These are phyloP conservation scores for Callosobruchus maculatus DNA, from an alignment of 2,888 invertebrate genomes.

Conservation along the genomic window DNA sequence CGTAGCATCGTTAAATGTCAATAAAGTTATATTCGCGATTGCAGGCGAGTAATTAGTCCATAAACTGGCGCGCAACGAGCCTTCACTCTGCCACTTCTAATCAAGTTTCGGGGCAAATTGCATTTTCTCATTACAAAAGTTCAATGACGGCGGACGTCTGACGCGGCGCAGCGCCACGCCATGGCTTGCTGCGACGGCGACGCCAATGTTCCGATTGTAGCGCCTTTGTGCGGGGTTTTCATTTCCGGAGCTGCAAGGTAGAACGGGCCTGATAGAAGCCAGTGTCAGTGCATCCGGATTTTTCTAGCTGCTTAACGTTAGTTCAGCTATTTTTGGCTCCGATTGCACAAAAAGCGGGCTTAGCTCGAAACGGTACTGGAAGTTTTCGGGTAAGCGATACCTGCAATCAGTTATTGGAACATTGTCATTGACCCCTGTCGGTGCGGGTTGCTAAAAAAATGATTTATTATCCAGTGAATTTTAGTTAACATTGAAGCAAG, in stretches of 20 bases:
- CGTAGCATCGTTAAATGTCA: slow-evolving; percentile 14
- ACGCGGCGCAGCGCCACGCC: background rate
- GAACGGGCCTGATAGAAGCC: background rate
- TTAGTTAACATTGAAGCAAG: no score
- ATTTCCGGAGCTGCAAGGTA: slow-evolving; percentile 30
- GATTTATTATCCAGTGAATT: no score
- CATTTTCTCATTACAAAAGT: slow-evolving; percentile 43
- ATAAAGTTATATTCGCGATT: slow-evolving; percentile 27
- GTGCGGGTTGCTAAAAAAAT: no score
- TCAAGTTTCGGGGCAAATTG: slow-evolving; percentile 40
- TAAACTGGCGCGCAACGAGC: slow-evolving; percentile 28
- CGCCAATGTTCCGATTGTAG: slow-evolving; percentile 37
- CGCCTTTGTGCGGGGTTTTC: slow-evolving; percentile 41
- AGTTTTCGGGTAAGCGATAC: no score
- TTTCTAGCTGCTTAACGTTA: background rate
- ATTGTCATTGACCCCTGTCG: no score
- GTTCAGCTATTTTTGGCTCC: background rate
- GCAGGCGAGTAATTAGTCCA: slow-evolving; percentile 32
- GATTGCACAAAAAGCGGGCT: no score
- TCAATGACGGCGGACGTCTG: slow-evolving; percentile 22
- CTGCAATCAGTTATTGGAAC: no score
- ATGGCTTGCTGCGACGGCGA: slow-evolving; percentile 11
- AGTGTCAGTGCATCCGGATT: background rate
- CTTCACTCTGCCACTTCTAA: slow-evolving; percentile 33
- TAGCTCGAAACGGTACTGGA: no score